phyloP scores from a whole-genome alignment of 35 echinoderm and acorn worm species.

The Apostichopus californicus region DNA sequence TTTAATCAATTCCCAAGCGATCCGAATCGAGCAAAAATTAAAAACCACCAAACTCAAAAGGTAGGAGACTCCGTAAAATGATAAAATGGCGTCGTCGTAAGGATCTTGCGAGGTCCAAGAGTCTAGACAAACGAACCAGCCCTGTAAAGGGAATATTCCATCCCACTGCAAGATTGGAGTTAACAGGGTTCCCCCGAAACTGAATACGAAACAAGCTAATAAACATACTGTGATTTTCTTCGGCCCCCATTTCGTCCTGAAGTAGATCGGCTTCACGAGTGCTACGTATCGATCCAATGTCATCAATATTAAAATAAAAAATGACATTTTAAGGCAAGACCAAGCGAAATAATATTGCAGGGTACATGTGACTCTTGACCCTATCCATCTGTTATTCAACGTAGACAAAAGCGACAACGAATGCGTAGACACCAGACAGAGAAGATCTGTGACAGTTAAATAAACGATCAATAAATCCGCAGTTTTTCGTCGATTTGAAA shows the following conservation, averaged over 20 bases:
- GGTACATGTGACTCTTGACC: constrained; percentile 33
- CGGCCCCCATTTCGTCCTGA: constrained; percentile 22
- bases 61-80: constrained; percentile 58
- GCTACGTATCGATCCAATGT: constrained; percentile 73
- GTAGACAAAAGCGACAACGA: constrained; percentile 38
- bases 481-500: constrained; percentile 35
- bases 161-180: constrained; percentile 58
- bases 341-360: constrained; percentile 73
- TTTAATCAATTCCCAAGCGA: constrained; percentile 47
- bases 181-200: constrained; percentile 58
- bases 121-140: constrained; percentile 73
- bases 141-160: constrained; percentile 35
- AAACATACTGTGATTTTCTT: constrained; percentile 14
- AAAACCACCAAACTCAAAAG: constrained; percentile 47
- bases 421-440: constrained; percentile 57
- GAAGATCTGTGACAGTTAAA: constrained; percentile 57
- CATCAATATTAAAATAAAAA: constrained; percentile 60
- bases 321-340: constrained; percentile 72
- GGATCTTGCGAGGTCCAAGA: constrained; percentile 30
- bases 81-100: constrained; percentile 58
- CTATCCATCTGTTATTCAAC: constrained; percentile 41
- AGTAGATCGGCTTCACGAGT: constrained; percentile 62
- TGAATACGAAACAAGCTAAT: constrained; percentile 33
- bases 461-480: constrained; percentile 57
- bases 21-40: constrained; percentile 55